A percentile compares a stretch with the other conserved stretches of the same genome.
phyloP scores from a whole-genome alignment of 2,113 vertebrate species.

The Gadus macrocephalus region DNA sequence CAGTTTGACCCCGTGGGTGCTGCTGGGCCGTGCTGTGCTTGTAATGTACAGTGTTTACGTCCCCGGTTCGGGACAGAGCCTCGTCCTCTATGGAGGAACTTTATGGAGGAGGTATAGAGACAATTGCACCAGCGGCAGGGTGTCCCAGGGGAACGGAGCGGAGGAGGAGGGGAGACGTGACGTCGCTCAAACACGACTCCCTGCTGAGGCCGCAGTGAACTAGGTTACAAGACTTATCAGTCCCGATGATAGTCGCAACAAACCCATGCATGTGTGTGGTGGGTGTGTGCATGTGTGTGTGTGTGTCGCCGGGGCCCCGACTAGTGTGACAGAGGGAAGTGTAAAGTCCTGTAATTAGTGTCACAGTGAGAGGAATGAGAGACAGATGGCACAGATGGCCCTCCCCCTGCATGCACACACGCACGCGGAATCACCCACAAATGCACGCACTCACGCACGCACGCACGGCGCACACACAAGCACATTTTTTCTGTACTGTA shows the following conservation, averaged over 20 bases:
- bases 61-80: too few relatives aligned
- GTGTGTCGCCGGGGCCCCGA: neutral
- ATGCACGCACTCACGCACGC: conserved; percentile 9
- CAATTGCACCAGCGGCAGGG: too few relatives aligned
- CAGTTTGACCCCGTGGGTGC: too few relatives aligned
- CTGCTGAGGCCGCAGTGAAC: conserved; percentile 38
- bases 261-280: conserved; percentile 16
- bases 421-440: conserved; percentile 34
- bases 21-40: too few relatives aligned
- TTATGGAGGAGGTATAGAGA: too few relatives aligned
- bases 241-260: conserved; percentile 45
- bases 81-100: too few relatives aligned
- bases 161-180: conserved; percentile 25
- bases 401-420: conserved; percentile 66
- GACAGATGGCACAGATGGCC: conserved; percentile 46
- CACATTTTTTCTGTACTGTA: neutral
- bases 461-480: too few relatives aligned
- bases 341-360: conserved; percentile 10
- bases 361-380: conserved; percentile 7
- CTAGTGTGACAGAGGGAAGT: neutral
- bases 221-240: conserved; percentile 67
- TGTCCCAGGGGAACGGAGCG: too few relatives aligned
- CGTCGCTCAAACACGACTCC: neutral
- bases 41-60: too few relatives aligned
- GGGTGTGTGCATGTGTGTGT: neutral